Evolutionary conservation across 1,140 invertebrate species (phyloP).

Genomic region (Heliothis subflexa): DNA sequence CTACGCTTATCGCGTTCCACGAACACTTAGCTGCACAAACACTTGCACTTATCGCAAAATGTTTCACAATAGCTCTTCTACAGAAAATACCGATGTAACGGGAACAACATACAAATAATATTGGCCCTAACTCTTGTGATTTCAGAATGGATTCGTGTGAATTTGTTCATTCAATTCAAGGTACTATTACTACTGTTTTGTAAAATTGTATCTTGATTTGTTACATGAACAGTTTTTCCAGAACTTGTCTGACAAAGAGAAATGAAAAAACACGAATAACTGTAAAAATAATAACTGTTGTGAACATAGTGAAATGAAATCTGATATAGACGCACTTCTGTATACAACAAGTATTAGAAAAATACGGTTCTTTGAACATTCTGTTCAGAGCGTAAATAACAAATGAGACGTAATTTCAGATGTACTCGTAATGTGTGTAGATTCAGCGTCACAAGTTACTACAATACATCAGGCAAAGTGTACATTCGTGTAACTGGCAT

Average conservation of each 20-base stretch:
- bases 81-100: conserved; percentile 39
- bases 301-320: neutral
- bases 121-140: no score
- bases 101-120: neutral
- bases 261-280: neutral
- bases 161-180: no score
- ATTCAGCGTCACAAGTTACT: neutral
- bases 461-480: conserved; percentile 32
- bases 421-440: conserved; percentile 31
- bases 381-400: conserved; percentile 12
- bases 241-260: neutral
- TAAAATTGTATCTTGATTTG: no score
- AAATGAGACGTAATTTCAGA: conserved; percentile 39
- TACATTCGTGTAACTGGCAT: conserved; percentile 51
- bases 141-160: no score
- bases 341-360: neutral
- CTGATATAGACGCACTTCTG: neutral
- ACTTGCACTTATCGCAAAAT: conserved; percentile 77
- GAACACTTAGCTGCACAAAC: conserved; percentile 72
- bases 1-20: conserved; percentile 77
- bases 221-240: no score
- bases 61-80: conserved; percentile 66
- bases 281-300: neutral
- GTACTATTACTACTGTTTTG: no score
- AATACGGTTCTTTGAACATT: neutral